Evolutionary conservation across 2,797 vertebrate species (phyloP), one percentile per base, ranked within the genome.

Genomic region (Chaetodon trifasciatus): DNA sequence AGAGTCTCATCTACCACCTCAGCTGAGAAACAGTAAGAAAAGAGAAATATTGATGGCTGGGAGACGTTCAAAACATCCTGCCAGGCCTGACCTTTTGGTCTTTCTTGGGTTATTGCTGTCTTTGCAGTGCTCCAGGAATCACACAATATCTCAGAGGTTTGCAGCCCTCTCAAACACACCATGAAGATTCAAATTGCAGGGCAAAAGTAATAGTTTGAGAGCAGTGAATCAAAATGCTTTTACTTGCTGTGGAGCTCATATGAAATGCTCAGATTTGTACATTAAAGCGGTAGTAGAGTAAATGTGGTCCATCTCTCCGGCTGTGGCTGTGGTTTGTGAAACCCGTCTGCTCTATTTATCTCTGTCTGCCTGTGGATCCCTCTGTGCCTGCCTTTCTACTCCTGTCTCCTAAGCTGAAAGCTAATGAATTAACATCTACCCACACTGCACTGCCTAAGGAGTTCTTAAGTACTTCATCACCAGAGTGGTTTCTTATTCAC

Each of bases 401-500:
- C 56, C 52, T 52, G 81, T 82, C 70, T 79, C 70, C 67, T 50
- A 81, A 87, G 71, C 78, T 77, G 80, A 65, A 71, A 73, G 71
- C 77, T 86, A 82, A 91, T 89, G 79, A 91, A 89, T 91, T 79
- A 89, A 86, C 78, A 90, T 81, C 70, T 72, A 72, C 77, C 70
- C 56, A 74, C 78, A 73, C 49, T 60, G 21, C 74, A 73, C 52
- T 62, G 71, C 82, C 82, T 71, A 50, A 86, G 77, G 82, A 87
- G 46, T 67, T 75, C 79, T 55, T 81, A 72, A 85, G 79, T 65
- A 80, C 78, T 84, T 82, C 74, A 83, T 86, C 82, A 70, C 64
- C 69, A 57, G 17, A 44, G 60, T 46, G 58, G 67, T 86, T 79
- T 66, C 75, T 79, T 69, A 58, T 77, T 82, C 70, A 76, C 78